Percentiles rank a stretch among this genome's conserved stretches.
phyloP scores from a whole-genome alignment of 2,113 vertebrate genomes.

The Spizaetus ornatus region DNA sequence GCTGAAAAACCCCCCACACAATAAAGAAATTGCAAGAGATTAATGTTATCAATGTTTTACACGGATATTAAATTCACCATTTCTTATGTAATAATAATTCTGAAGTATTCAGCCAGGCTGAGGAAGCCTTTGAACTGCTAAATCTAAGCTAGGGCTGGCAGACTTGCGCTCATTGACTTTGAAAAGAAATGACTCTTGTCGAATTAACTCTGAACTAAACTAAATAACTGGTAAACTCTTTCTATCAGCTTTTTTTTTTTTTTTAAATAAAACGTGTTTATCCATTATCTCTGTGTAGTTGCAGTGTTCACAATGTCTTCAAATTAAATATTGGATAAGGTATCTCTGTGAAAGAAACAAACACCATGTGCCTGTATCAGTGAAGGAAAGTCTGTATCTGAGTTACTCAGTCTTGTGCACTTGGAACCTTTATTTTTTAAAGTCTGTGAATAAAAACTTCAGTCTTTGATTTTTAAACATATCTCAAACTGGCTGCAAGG shows the following conservation, averaged over 20 bases:
- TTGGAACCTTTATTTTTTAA: neutral
- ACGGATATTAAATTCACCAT: neutral
- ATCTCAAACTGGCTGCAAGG: neutral
- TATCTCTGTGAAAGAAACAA: neutral
- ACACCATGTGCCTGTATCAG: neutral
- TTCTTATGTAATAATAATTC: neutral
- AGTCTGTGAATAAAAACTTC: neutral
- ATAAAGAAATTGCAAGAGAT: neutral
- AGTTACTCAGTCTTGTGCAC: neutral
- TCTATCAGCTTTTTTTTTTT: neutral
- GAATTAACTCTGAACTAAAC: neutral
- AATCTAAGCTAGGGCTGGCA: neutral
- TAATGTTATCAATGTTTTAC: neutral
- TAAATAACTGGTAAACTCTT: neutral
- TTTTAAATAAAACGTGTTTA: neutral
- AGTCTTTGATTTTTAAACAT: neutral
- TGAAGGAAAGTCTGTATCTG: neutral
- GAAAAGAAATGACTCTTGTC: neutral
- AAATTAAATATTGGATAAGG: neutral
- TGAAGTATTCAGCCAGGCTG: neutral
- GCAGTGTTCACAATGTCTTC: neutral
- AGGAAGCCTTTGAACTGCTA: neutral
- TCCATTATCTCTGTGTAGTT: neutral
- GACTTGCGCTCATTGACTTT: neutral
- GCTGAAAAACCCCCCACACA: neutral